Percentiles rank a stretch among this genome's conserved stretches.
These are phyloP conservation scores for Ophonus ardosiacus DNA, from an alignment of 2,888 invertebrate species.

Conservation along the genomic window DNA sequence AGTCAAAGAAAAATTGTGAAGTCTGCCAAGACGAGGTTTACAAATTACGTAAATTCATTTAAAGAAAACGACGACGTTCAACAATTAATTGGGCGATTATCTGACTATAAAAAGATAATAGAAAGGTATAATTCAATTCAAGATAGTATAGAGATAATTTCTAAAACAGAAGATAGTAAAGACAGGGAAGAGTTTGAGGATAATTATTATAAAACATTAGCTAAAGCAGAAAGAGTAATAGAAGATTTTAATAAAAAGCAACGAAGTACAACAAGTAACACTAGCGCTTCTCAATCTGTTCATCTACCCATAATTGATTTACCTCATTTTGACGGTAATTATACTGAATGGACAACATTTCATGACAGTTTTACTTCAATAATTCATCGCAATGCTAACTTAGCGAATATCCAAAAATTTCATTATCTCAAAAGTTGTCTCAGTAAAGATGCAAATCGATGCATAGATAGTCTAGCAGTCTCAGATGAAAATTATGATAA, in stretches of 20 bases:
- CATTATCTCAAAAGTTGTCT: slow-evolving; percentile 31
- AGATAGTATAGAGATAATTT: background rate
- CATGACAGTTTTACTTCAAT: slow-evolving; percentile 48
- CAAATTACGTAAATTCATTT: slow-evolving; percentile 11
- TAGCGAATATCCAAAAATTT: background rate
- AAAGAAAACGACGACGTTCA: background rate
- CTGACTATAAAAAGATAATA: slow-evolving; percentile 26
- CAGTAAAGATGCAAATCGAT: slow-evolving; percentile 11
- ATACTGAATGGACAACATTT: slow-evolving; percentile 47
- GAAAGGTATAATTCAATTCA: slow-evolving; percentile 33
- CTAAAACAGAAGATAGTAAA: slow-evolving; percentile 15
- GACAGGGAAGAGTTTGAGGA: slow-evolving; percentile 8
- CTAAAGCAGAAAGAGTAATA: background rate
- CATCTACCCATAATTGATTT: slow-evolving; percentile 35
- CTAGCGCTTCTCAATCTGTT: slow-evolving; percentile 7
- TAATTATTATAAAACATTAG: slow-evolving; percentile 11
- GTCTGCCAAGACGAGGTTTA: slow-evolving; percentile 30
- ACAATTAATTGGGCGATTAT: slow-evolving; percentile 27
- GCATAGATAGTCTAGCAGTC: background rate
- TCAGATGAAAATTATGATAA: background rate
- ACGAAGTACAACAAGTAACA: background rate
- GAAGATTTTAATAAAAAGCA: background rate
- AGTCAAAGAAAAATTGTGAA: slow-evolving; percentile 26
- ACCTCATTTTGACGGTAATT: slow-evolving; percentile 49
- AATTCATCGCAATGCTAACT: slow-evolving; percentile 24